phyloP scores from a whole-genome alignment of 2,888 invertebrate species.

The Pseudanteris insignis region DNA sequence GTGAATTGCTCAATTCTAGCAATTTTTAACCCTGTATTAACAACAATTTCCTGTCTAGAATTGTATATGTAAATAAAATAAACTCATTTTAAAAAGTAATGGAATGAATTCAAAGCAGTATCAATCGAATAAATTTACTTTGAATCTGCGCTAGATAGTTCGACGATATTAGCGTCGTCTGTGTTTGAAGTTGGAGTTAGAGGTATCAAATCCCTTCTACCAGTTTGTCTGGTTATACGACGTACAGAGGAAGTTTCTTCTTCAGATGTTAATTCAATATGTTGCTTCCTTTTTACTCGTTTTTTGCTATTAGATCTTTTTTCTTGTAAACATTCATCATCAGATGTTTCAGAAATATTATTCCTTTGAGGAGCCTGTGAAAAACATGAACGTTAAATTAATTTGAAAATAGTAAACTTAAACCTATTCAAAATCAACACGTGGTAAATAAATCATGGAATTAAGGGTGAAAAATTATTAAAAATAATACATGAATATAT shows the following conservation, averaged over 20 bases:
- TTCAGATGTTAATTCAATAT: slow-evolving; percentile 3
- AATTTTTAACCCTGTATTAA: too few species aligned
- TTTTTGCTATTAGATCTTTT: background rate
- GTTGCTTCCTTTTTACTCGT: background rate
- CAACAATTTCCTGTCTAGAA: too few species aligned
- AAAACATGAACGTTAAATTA: too few species aligned
- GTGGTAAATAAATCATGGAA: too few species aligned
- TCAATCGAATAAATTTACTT: background rate
- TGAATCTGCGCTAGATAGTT: slow-evolving; percentile 8
- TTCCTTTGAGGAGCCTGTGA: too few species aligned
- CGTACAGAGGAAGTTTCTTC: background rate
- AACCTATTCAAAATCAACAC: too few species aligned
- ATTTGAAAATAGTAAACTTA: too few species aligned
- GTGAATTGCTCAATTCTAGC: too few species aligned
- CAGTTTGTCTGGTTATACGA: slow-evolving; percentile 8
- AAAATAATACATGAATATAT: background rate
- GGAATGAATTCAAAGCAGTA: too few species aligned
- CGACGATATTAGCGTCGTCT: slow-evolving; percentile 11
- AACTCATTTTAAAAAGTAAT: too few species aligned
- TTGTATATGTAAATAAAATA: too few species aligned
- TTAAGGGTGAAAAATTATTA: background rate
- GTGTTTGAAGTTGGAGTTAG: slow-evolving; percentile 8
- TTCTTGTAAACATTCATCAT: background rate
- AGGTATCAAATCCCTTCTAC: slow-evolving; percentile 6
- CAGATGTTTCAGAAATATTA: slow-evolving; percentile 4